These are phyloP conservation scores for Tapirus terrestris DNA, from an alignment of 2,113 vertebrate genomes.

Conservation along the genomic window DNA sequence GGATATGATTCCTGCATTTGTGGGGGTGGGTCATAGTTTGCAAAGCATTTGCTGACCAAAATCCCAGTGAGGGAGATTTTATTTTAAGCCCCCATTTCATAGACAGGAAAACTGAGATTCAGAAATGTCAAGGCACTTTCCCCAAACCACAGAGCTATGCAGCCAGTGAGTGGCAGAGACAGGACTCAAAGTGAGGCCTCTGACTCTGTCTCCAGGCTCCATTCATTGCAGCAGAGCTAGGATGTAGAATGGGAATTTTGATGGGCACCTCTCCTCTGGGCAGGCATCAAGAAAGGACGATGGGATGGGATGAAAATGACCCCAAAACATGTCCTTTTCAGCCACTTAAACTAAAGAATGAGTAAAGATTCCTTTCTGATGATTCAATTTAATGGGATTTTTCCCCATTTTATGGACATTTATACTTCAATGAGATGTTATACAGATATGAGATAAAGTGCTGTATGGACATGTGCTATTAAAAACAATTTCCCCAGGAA, in stretches of 20 bases:
- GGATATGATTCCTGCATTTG: background rate
- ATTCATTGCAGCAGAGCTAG: background rate
- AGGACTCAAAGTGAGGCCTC: background rate
- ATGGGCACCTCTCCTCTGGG: background rate
- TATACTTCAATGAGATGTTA: background rate
- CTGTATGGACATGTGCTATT: background rate
- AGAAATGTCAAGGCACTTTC: background rate
- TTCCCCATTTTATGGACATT: background rate
- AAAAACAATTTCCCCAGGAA: background rate
- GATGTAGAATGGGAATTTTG: background rate
- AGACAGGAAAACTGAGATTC: background rate
- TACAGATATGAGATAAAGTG: background rate
- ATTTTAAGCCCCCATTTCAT: background rate
- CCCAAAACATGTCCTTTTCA: background rate
- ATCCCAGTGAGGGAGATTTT: background rate
- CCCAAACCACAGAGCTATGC: background rate
- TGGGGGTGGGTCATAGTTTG: background rate
- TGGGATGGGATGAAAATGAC: background rate
- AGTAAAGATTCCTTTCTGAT: background rate
- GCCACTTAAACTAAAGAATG: background rate
- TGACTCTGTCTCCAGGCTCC: background rate
- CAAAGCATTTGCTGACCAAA: slow-evolving; percentile 7
- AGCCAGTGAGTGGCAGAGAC: background rate
- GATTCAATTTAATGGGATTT: background rate
- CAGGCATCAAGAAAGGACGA: background rate